These are phyloP conservation scores for Plemyria rubiginata DNA, from an alignment of 2,888 invertebrate genomes.

Conservation along the genomic window DNA sequence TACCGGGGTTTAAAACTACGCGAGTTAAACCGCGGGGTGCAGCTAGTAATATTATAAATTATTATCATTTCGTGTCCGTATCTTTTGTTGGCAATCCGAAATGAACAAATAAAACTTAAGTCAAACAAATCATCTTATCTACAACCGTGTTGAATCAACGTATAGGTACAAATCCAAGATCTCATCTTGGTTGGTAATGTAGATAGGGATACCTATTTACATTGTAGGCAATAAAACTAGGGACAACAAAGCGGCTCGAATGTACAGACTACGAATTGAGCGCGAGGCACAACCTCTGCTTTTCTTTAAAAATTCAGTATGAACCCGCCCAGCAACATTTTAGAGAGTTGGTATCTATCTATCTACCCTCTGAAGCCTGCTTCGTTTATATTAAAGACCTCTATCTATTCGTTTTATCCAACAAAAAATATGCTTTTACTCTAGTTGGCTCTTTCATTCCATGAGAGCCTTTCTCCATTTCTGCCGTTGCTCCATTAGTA, in stretches of 20 bases:
- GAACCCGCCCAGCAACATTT: conserved; percentile 73
- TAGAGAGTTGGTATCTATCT: conserved; percentile 62
- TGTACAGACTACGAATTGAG: conserved; percentile 44
- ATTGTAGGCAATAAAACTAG: conserved; percentile 41
- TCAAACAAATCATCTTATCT: conserved; percentile 1
- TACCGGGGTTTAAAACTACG: too few species aligned
- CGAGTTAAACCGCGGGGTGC: too few species aligned
- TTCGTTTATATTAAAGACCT: conserved; percentile 85
- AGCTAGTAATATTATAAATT: too few species aligned
- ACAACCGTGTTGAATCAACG: conserved; percentile 20
- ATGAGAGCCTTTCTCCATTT: conserved; percentile 49
- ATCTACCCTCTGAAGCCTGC: conserved; percentile 72
- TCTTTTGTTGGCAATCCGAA: too few species aligned
- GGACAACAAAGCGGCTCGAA: conserved; percentile 40
- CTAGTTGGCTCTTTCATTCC: conserved; percentile 69
- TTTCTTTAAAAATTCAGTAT: conserved; percentile 77
- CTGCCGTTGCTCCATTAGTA: conserved; percentile 42
- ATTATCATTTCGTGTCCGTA: too few species aligned
- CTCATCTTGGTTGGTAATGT: conserved; percentile 11
- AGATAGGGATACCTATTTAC: conserved; percentile 26
- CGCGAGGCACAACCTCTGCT: conserved; percentile 52
- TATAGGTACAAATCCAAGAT: conserved; percentile 24
- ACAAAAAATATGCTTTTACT: conserved; percentile 79
- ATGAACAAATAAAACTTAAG: background rate
- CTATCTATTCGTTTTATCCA: conserved; percentile 84